Evolutionary conservation across 2,797 vertebrate genomes (phyloP), one percentile per base, ranked within the genome.

Genomic region (Notoglanidium macrostoma): DNA sequence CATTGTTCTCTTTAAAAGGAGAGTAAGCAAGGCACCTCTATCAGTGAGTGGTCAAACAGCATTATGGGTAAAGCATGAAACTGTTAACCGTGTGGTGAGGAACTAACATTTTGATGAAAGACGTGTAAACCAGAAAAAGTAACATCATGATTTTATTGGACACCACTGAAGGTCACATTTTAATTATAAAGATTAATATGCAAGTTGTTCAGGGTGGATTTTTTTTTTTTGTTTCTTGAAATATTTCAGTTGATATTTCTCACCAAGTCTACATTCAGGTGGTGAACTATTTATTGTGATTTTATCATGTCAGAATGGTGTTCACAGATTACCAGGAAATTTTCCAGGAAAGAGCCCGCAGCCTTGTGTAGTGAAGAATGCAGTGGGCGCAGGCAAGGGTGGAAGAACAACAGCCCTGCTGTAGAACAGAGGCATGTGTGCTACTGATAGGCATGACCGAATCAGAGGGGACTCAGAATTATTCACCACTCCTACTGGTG

Each of bases 381-480:
- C 29, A 12, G 29, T 88, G 88, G 85, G 85, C 14, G 86, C 85
- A 90, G 86, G 21, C 86, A 77, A 15, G 80, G 88, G 76, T 87
- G 89, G 59, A 83, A 80, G 89, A 87, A 88, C 89, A 57, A 85
- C 88, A 87, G 89, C 35, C 57, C 63, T 44, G 92, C 90, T 91
- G 89, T 86, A 90, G 83, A 88, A 86, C 80, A 89, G 90, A 91
- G 89, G 89, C 86, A 87, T 88, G 19, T 26, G 77, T 59, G 29
- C 49, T 68, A 46, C 35, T 51, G 63, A 79, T 67, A 72, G 55
- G n/a, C 21, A 76, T 89, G 59, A 88, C 82, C 55, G 54, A 23
- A 59, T 86, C 26, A 79, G 89, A 74, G 29, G 32, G 51, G 81
- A 87, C 91, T 29, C 85, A 67, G 78, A 79, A 51, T 73, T 19